phyloP scores from a whole-genome alignment of 2,888 invertebrate genomes.

The Tuberolachnus salignus region DNA sequence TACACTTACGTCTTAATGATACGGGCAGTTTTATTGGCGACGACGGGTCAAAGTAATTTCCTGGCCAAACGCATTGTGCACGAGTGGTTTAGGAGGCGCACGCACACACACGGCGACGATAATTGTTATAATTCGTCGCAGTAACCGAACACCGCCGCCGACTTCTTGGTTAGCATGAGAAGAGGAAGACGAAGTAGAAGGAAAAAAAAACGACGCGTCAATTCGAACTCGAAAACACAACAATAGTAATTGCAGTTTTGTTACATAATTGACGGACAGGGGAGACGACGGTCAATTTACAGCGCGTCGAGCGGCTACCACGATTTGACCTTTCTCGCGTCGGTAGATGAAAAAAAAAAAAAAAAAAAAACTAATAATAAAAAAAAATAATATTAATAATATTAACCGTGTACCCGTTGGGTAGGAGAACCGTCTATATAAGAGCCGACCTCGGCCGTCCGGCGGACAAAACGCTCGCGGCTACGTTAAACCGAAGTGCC shows the following conservation, averaged over 20 bases:
- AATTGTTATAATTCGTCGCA: not conserved
- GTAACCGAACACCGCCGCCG: conserved; percentile 17
- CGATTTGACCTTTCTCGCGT: conserved; percentile 42
- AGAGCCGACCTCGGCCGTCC: not conserved
- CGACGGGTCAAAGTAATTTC: conserved; percentile 18
- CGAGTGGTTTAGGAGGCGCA: too few species aligned
- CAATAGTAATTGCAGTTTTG: conserved; percentile 13
- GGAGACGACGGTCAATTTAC: conserved; percentile 37
- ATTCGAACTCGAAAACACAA: not conserved
- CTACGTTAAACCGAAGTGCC: not conserved
- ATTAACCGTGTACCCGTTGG: not conserved
- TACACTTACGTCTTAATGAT: not conserved
- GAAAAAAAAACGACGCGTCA: too few species aligned
- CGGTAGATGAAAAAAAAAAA: conserved; percentile 4
- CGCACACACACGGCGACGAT: too few species aligned
- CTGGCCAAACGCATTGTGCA: not conserved
- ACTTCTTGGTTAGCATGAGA: not conserved
- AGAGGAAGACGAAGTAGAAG: too few species aligned
- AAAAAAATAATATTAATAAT: conserved; percentile 4
- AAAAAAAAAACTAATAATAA: too few species aligned
- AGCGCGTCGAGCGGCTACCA: not conserved
- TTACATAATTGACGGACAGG: conserved; percentile 27
- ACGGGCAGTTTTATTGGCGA: conserved; percentile 7
- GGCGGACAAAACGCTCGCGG: conserved; percentile 10
- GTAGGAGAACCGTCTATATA: conserved; percentile 35